These are phyloP conservation scores for Taphrorychus bicolor DNA, from an alignment of 2,888 invertebrate genomes.

Conservation along the genomic window DNA sequence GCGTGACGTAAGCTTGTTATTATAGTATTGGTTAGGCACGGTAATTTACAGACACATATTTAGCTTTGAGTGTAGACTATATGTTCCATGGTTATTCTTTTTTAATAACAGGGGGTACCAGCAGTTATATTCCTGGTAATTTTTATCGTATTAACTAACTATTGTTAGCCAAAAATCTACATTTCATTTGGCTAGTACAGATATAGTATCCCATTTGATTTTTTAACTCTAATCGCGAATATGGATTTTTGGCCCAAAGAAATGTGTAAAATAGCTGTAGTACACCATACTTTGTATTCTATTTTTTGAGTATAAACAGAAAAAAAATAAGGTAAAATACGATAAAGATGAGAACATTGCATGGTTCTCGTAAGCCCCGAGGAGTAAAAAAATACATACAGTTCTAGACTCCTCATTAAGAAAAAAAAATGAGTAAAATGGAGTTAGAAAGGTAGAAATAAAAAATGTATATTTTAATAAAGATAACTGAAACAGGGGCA, in stretches of 20 bases:
- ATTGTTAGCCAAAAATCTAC: conserved; percentile 30
- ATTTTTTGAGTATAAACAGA: conserved; percentile 13
- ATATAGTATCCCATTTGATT: not conserved
- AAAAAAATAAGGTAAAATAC: not conserved
- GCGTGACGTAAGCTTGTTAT: not conserved
- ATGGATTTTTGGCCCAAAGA: conserved; percentile 32
- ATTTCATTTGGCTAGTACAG: conserved; percentile 16
- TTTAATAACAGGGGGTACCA: not conserved
- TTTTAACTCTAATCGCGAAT: conserved; percentile 12
- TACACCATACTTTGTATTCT: conserved; percentile 22
- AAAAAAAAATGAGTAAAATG: conserved; percentile 35
- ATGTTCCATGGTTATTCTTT: not conserved
- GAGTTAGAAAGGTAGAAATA: conserved; percentile 40
- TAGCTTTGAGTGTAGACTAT: not conserved
- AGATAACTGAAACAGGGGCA: conserved; percentile 44
- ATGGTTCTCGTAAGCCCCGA: not conserved
- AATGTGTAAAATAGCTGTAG: conserved; percentile 41
- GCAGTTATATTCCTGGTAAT: not conserved
- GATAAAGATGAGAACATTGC: not conserved
- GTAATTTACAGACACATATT: too few species aligned
- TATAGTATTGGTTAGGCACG: not conserved
- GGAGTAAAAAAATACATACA: conserved; percentile 5
- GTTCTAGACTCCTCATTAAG: too few species aligned
- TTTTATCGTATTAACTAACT: conserved; percentile 29
- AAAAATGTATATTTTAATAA: conserved; percentile 50